Conservation (phyloP, 2,888 invertebrate species). For the Camptogramma bilineatum region DNA sequence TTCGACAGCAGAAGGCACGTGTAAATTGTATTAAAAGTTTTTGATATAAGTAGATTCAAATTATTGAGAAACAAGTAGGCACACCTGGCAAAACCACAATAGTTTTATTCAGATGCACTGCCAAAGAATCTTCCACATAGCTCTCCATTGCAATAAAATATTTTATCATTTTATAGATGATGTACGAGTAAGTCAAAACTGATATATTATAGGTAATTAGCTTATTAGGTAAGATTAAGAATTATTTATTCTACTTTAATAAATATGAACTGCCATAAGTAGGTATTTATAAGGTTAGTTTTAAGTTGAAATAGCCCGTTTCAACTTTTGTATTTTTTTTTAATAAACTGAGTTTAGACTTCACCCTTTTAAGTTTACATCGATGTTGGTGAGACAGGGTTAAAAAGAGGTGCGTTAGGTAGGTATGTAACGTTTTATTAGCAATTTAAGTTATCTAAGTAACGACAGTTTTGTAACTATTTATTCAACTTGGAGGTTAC, state of each 20-base stretch:
- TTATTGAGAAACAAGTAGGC: not conserved
- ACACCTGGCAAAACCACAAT: not conserved
- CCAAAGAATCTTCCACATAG: constrained; percentile 27
- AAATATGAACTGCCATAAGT: constrained; percentile 79
- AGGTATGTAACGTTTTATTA: not conserved
- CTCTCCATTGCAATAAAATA: constrained; percentile 10
- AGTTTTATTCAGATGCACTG: constrained; percentile 18
- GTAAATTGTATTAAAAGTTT: constrained; percentile 34
- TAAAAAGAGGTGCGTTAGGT: not conserved
- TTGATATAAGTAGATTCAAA: constrained; percentile 25
- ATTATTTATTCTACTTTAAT: constrained; percentile 73
- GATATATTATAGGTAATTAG: not conserved
- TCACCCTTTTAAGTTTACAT: not conserved
- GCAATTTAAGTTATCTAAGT: no score
- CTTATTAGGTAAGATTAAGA: constrained; percentile 38
- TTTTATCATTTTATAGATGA: not conserved
- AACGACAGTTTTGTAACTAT: not conserved
- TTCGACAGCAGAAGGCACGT: constrained; percentile 76
- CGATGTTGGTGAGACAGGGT: constrained; percentile 1
- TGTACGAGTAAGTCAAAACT: not conserved
- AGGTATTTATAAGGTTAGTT: constrained; percentile 55
- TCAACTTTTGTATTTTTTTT: constrained; percentile 16
- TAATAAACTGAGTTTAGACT: not conserved
- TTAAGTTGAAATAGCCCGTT: constrained; percentile 22
- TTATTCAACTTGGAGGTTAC: not conserved